phyloP scores from a whole-genome alignment of 2,797 vertebrate genomes.

The Pogoniulus pusillus region DNA sequence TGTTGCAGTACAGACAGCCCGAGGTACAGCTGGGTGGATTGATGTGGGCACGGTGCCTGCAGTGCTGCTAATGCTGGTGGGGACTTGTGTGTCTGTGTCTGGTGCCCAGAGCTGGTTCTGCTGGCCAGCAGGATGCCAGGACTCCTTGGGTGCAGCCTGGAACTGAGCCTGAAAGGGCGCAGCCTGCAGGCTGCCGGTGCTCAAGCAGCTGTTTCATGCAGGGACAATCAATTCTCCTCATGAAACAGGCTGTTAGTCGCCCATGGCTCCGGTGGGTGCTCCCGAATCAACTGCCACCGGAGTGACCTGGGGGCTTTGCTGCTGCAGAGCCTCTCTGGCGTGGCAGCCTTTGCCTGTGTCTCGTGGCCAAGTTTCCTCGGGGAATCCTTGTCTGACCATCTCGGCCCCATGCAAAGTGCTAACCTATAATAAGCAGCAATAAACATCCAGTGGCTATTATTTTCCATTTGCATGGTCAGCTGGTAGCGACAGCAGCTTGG shows the following conservation, averaged over 20 bases:
- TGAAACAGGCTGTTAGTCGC: neutral
- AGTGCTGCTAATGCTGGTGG: fast-evolving
- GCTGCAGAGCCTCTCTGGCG: neutral
- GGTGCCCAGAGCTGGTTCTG: neutral
- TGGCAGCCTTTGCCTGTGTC: neutral
- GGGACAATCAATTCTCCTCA: neutral
- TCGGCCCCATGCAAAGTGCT: neutral
- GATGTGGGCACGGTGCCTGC: fast-evolving
- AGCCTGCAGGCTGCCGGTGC: neutral
- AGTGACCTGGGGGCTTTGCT: neutral
- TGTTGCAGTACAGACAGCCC: neutral
- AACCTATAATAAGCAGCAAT: neutral
- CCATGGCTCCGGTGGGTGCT: neutral
- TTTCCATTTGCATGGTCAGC: constrained; percentile 47
- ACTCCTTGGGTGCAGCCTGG: neutral
- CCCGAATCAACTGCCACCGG: neutral
- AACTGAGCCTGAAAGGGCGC: neutral
- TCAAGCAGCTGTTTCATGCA: neutral
- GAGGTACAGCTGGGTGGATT: neutral
- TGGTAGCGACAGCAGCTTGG: neutral
- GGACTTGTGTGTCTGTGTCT: neutral
- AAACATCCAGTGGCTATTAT: constrained; percentile 15
- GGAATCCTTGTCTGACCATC: neutral
- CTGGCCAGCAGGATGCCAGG: fast-evolving
- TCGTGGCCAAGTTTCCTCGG: neutral